Percentiles rank a stretch among this genome's conserved stretches.
Evolutionary conservation across 1,140 invertebrate genomes (phyloP).

Genomic region (Eupristina koningsbergeri): DNA sequence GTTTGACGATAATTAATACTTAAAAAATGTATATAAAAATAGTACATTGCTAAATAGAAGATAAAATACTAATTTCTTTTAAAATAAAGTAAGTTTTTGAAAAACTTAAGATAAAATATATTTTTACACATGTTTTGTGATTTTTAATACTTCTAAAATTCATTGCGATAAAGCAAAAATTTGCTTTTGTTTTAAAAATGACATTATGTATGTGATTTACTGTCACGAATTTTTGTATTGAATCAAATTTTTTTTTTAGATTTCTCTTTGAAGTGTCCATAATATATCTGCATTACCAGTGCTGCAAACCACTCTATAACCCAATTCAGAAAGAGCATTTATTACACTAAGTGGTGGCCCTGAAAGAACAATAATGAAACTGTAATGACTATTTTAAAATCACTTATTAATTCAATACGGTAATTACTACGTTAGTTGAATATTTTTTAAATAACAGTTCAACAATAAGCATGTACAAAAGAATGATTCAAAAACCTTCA

Average conservation of each 20-base stretch:
- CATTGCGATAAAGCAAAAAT: neutral
- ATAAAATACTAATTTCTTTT: conserved; percentile 5
- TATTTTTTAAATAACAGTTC: too few relatives aligned
- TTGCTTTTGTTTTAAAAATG: neutral
- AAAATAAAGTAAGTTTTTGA: neutral
- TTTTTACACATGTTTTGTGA: neutral
- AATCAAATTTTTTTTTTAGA: conserved; percentile 62
- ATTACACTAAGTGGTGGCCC: conserved; percentile 78
- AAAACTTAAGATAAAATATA: conserved; percentile 5
- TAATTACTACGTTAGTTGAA: neutral
- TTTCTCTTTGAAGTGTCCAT: conserved; percentile 86
- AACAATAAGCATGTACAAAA: too few relatives aligned
- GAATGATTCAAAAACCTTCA: too few relatives aligned
- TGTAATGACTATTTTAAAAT: neutral
- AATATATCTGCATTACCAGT: conserved; percentile 85
- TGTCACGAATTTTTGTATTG: neutral
- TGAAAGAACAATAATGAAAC: conserved; percentile 62
- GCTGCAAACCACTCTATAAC: conserved; percentile 83
- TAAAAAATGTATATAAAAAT: conserved; percentile 41
- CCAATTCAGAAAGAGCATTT: conserved; percentile 82
- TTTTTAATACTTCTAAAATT: neutral
- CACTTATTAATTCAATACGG: neutral
- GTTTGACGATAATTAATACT: conserved; percentile 9
- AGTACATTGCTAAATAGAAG: neutral
- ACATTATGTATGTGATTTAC: neutral